Evolutionary conservation across 2,888 invertebrate species (phyloP).

Genomic region (Octonoba sinensis): DNA sequence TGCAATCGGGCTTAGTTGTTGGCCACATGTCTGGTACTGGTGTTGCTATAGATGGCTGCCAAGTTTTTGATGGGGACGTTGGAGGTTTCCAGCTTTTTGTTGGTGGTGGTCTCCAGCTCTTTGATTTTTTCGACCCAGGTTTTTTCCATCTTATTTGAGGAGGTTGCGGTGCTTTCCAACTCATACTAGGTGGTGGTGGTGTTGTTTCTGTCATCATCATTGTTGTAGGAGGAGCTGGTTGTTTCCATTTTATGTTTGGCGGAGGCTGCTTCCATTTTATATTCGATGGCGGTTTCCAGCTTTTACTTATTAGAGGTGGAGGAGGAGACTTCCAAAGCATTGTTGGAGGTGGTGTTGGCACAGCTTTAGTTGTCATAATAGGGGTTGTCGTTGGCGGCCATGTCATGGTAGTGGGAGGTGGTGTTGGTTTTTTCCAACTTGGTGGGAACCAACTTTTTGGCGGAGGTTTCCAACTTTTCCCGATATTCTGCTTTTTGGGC

Average conservation of each 20-base stretch:
- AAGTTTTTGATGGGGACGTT: slow-evolving; percentile 19
- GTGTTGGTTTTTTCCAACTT: slow-evolving; percentile 7
- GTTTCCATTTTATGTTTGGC: background rate
- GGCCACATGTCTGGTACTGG: slow-evolving; percentile 46
- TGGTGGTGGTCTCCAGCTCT: slow-evolving; percentile 47
- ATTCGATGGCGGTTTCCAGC: background rate
- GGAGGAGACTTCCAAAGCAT: slow-evolving; percentile 27
- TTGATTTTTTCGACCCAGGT: slow-evolving; percentile 25
- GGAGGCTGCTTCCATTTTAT: background rate
- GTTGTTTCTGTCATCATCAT: slow-evolving; percentile 10
- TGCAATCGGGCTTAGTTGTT: slow-evolving; percentile 44
- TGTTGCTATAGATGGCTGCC: slow-evolving; percentile 47
- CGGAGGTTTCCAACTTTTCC: slow-evolving; percentile 52
- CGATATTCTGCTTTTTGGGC: slow-evolving; percentile 23
- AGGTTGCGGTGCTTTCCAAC: slow-evolving; percentile 8
- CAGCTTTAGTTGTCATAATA: background rate
- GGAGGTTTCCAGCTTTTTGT: slow-evolving; percentile 52
- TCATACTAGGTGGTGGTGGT: slow-evolving; percentile 8
- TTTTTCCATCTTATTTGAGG: slow-evolving; percentile 35
- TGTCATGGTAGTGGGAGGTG: background rate
- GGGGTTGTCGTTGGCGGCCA: background rate
- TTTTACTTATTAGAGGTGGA: background rate
- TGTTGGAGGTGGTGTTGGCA: slow-evolving; percentile 9
- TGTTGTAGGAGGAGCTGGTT: slow-evolving; percentile 10
- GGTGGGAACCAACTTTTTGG: slow-evolving; percentile 24